Evolutionary conservation across 2,797 vertebrate genomes (phyloP).

Genomic region (Sciaenops ocellatus): DNA sequence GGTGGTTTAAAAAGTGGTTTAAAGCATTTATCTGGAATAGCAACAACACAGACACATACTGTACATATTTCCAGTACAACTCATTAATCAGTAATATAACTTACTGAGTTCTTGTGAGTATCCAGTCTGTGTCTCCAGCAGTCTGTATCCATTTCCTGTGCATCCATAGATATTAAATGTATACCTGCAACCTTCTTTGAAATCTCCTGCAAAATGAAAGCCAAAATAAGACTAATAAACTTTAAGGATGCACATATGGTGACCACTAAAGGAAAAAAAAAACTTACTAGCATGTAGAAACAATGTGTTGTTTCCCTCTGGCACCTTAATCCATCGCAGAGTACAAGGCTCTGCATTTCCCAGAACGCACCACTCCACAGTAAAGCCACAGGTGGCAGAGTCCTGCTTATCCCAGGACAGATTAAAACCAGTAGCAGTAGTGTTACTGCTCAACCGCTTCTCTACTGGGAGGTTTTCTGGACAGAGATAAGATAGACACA

Average conservation of each 20-base stretch:
- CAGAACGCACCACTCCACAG: constrained; percentile 88
- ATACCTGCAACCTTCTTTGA: constrained; percentile 85
- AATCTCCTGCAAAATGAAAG: constrained; percentile 77
- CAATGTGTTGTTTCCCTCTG: constrained; percentile 73
- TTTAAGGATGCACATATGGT: background rate
- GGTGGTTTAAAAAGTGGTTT: too few relatives aligned
- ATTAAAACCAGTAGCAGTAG: constrained; percentile 67
- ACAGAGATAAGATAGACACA: background rate
- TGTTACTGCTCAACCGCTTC: constrained; percentile 70
- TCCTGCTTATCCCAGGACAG: constrained; percentile 83
- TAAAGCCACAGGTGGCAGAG: constrained; percentile 79
- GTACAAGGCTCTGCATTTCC: constrained; percentile 69
- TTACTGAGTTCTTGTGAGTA: constrained; percentile 88
- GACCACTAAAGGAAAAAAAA: background rate
- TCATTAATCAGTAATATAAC: constrained; percentile 27
- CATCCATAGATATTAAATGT: constrained; percentile 87
- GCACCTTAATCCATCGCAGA: constrained; percentile 85
- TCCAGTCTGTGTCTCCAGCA: constrained; percentile 85
- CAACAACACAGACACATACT: background rate
- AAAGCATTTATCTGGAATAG: too few relatives aligned
- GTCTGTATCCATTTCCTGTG: constrained; percentile 61
- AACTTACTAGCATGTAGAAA: constrained; percentile 82
- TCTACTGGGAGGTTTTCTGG: constrained; percentile 36
- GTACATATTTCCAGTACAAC: background rate
- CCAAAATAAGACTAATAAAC: background rate